Evolutionary conservation across 2,888 invertebrate species (phyloP).

Genomic region (Crematogaster levior): DNA sequence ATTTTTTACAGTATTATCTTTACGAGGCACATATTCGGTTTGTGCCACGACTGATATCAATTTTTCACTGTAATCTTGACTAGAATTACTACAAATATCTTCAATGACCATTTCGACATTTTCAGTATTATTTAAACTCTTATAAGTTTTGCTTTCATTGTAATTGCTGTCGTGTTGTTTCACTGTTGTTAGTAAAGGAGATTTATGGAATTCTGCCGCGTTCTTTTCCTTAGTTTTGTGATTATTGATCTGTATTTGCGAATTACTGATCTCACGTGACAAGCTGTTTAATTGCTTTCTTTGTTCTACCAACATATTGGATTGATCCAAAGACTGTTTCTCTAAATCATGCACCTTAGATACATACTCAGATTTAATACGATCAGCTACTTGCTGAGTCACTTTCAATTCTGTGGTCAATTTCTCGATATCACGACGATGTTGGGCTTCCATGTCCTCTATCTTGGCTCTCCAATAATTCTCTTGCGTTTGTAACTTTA

Average conservation of each 20-base stretch:
- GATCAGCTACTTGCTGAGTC: slow-evolving; percentile 77
- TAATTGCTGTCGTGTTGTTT: neutral
- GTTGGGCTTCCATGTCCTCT: slow-evolving; percentile 80
- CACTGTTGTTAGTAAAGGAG: neutral
- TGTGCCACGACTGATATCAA: slow-evolving; percentile 22
- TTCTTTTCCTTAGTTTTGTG: neutral
- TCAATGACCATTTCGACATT: slow-evolving; percentile 19
- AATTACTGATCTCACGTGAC: slow-evolving; percentile 62
- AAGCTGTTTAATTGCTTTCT: slow-evolving; percentile 75
- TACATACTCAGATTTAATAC: slow-evolving; percentile 79
- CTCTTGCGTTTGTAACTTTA: slow-evolving; percentile 80
- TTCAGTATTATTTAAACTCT: neutral
- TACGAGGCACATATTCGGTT: neutral
- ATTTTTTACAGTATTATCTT: neutral
- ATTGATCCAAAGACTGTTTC: slow-evolving; percentile 76
- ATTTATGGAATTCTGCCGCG: slow-evolving; percentile 11
- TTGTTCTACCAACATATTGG: slow-evolving; percentile 76
- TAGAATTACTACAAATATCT: slow-evolving; percentile 47
- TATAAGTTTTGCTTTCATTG: slow-evolving; percentile 7
- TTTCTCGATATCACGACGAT: slow-evolving; percentile 80
- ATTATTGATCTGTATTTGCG: slow-evolving; percentile 44
- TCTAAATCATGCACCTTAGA: slow-evolving; percentile 80
- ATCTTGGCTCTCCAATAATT: slow-evolving; percentile 82
- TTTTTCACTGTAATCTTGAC: slow-evolving; percentile 43
- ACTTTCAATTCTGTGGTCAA: slow-evolving; percentile 79